Evolutionary conservation across 2,113 vertebrate species (phyloP), one percentile per base, ranked within the genome.

Genomic region (Entomyzon cyanotis): DNA sequence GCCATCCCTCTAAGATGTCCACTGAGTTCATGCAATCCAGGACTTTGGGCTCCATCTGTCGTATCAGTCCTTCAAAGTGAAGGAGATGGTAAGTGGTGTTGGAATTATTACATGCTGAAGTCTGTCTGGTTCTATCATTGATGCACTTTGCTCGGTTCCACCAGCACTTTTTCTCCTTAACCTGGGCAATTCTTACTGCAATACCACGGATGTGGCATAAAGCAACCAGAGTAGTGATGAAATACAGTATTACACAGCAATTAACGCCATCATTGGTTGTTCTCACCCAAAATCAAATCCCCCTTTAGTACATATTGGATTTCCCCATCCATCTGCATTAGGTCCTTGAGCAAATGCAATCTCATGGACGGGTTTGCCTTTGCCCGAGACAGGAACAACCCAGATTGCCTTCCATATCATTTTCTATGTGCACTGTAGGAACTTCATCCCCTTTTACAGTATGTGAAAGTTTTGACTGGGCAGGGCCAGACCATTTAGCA

Each of bases 251-350:
- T 71, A 25, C 5, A 49, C 3, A 71, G 21, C 25, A 79, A 49
- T 27, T 71, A 42, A 88, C 0, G 0, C 22, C 20, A 37, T 30
- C 69, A 60, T 2, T 24, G 33, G 15, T 17, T 59, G 16, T 20
- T 67, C 37, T 21, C 59, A 67, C 23, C 15, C 37, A 59, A 74
- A 81, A 67, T 30, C 52, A 59, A 82, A 59, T 59, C 3, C 46
- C 28, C 28, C 37, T 17, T 59, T 23, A 82, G 37, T 13, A 37
- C 3, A 7, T 14, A 65, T 5, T 16, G 41, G 44, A 44, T 37
- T 67, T 82, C 16, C 37, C 18, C 15, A 74, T 30, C 15, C 19
- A 16, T 46, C 37, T 46, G 44, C 60, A 67, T 14, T n/a, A 39
- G 28, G 33, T 39, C 59, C 33, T 7, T 14, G 7, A 39, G 12